phyloP scores from a whole-genome alignment of 1,140 invertebrate species.

The Apolygus lucorum region DNA sequence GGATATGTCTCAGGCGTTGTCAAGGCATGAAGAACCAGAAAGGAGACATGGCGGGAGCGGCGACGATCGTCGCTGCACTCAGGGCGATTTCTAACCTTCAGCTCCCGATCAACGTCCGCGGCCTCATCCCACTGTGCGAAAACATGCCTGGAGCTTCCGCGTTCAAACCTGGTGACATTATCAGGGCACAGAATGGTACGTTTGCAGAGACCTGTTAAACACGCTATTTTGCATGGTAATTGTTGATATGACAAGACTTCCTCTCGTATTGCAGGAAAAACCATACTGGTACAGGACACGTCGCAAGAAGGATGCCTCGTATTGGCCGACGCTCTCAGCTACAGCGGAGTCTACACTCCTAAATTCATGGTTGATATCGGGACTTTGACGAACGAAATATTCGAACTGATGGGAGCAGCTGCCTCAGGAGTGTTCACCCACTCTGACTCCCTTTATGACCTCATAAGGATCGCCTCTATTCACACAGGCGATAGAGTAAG shows the following conservation, averaged over 20 bases:
- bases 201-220: neutral
- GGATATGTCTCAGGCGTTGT: slow-evolving; percentile 50
- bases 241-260: neutral
- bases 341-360: slow-evolving; percentile 51
- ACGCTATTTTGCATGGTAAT: neutral
- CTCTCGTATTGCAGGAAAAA: slow-evolving; percentile 39
- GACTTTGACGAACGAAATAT: slow-evolving; percentile 51
- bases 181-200: slow-evolving; percentile 50
- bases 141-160: slow-evolving; percentile 54
- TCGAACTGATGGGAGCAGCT: slow-evolving; percentile 45
- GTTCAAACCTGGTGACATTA: slow-evolving; percentile 54
- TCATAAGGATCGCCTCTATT: slow-evolving; percentile 44
- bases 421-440: slow-evolving; percentile 51
- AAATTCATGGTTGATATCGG: slow-evolving; percentile 52
- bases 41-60: slow-evolving; percentile 59
- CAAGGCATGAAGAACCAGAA: slow-evolving; percentile 51
- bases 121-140: slow-evolving; percentile 50
- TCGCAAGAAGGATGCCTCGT: slow-evolving; percentile 57
- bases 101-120: slow-evolving; percentile 48
- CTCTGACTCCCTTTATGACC: slow-evolving; percentile 43
- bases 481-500: slow-evolving; percentile 48
- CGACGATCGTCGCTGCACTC: slow-evolving; percentile 47
- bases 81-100: slow-evolving; percentile 45
- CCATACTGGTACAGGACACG: slow-evolving; percentile 56
- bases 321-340: slow-evolving; percentile 54